These are phyloP conservation scores for Salarias fasciatus DNA, from an alignment of 2,797 vertebrate species.

Conservation along the genomic window DNA sequence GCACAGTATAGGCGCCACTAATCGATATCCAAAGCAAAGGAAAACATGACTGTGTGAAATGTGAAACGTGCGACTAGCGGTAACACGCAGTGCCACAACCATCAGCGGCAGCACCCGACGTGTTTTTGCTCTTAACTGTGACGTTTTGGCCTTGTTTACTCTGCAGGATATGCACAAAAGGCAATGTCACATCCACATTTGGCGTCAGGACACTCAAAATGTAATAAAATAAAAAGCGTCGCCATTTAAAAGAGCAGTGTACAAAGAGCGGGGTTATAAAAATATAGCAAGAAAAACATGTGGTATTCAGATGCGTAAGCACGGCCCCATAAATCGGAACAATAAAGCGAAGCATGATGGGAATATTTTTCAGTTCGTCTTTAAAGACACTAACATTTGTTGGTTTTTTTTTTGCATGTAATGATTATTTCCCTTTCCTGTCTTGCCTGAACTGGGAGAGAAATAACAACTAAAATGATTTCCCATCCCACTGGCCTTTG, in stretches of 20 bases:
- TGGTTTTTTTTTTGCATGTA: slow-evolving; percentile 4
- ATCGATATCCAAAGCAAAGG: background rate
- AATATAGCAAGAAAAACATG: slow-evolving; percentile 1
- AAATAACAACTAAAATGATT: background rate
- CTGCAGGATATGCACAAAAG: too few relatives aligned
- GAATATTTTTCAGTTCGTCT: slow-evolving; percentile 7
- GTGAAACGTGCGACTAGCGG: too few relatives aligned
- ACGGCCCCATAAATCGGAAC: slow-evolving; percentile 7
- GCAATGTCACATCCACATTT: background rate
- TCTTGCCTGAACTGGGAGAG: slow-evolving; percentile 9
- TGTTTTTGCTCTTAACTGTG: too few relatives aligned
- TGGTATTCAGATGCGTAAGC: background rate
- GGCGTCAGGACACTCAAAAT: background rate
- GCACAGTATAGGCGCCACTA: background rate
- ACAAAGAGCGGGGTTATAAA: slow-evolving; percentile 3
- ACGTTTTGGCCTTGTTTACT: too few relatives aligned
- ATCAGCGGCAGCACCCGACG: too few relatives aligned
- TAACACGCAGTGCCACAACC: background rate
- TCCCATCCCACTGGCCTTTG: slow-evolving; percentile 2
- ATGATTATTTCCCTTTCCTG: slow-evolving; percentile 24
- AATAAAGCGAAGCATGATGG: slow-evolving; percentile 8
- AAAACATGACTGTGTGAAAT: background rate
- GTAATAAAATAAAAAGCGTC: background rate
- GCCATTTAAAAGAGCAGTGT: slow-evolving; percentile 9
- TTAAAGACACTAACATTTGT: slow-evolving; percentile 13